A percentile compares a stretch with the other conserved stretches of the same genome.
These are phyloP conservation scores for Labeo calbasu DNA, from an alignment of 2,797 vertebrate genomes.

Conservation along the genomic window DNA sequence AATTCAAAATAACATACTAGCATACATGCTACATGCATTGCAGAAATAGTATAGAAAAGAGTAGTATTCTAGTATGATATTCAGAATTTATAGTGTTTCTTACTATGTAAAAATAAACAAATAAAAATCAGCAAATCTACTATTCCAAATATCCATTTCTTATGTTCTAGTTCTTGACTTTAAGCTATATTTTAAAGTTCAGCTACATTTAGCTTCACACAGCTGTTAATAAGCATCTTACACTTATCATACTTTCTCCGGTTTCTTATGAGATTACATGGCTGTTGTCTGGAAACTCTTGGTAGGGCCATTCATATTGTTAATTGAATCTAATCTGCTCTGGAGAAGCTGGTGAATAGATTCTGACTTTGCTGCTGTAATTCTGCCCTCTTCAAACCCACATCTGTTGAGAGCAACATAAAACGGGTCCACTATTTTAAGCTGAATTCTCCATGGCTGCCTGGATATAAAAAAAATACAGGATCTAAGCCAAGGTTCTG, in stretches of 20 bases:
- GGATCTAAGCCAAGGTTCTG: slow-evolving; percentile 37
- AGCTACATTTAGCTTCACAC: neutral
- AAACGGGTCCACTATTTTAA: slow-evolving; percentile 58
- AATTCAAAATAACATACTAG: neutral
- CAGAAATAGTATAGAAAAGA: neutral
- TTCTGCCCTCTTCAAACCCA: slow-evolving; percentile 40
- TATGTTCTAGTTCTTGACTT: neutral
- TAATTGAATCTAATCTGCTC: slow-evolving; percentile 48
- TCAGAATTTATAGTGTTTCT: neutral
- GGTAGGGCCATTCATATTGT: slow-evolving; percentile 16
- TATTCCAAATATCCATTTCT: neutral
- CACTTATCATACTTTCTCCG: neutral
- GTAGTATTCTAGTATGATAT: no score
- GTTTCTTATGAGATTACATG: neutral
- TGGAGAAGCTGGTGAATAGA: slow-evolving; percentile 39
- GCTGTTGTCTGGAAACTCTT: slow-evolving; percentile 19
- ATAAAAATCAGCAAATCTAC: neutral
- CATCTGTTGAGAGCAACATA: slow-evolving; percentile 44
- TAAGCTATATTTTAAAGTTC: neutral
- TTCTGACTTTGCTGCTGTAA: slow-evolving; percentile 27
- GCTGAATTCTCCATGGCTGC: slow-evolving; percentile 54
- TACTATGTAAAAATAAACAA: no score
- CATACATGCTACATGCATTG: neutral
- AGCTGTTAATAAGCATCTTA: neutral
- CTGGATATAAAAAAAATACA: slow-evolving; percentile 52